Conservation (phyloP, 2,113 vertebrate genomes). For the Onychostoma macrolepis region DNA sequence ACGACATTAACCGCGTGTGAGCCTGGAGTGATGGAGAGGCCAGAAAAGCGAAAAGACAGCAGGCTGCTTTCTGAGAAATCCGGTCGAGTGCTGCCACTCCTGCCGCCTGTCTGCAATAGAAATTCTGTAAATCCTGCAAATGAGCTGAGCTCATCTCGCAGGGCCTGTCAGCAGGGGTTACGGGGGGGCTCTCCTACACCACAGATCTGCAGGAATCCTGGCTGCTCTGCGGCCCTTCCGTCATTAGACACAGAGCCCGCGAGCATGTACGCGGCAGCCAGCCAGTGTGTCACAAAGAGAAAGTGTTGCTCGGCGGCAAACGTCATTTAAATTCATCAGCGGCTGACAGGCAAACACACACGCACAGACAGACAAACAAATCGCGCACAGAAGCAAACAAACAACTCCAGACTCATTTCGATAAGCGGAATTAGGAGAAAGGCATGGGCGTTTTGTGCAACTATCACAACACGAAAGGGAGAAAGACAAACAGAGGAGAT, state of each 20-base stretch:
- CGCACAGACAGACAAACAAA: conserved; percentile 27
- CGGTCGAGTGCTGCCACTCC: conserved; percentile 23
- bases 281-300: conserved; percentile 64
- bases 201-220: conserved; percentile 51
- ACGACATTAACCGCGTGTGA: neutral
- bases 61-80: conserved; percentile 3
- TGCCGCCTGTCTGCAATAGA: conserved; percentile 48
- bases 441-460: conserved; percentile 27
- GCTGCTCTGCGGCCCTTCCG: conserved; percentile 52
- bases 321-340: conserved; percentile 60
- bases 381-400: conserved; percentile 24
- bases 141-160: conserved; percentile 49
- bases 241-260: conserved; percentile 48
- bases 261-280: conserved; percentile 50
- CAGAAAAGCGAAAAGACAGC: conserved; percentile 16
- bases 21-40: neutral
- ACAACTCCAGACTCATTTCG: conserved; percentile 38
- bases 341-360: conserved; percentile 46
- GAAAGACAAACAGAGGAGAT: conserved; percentile 6
- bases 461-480: conserved; percentile 32
- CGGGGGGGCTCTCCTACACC: conserved; percentile 33
- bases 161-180: conserved; percentile 39
- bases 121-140: conserved; percentile 49
- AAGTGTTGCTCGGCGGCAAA: conserved; percentile 58
- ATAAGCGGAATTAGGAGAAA: conserved; percentile 49